Percentiles rank a stretch among this genome's conserved stretches.
Conservation (phyloP, 2,888 invertebrate genomes). For the Arge pagana region DNA sequence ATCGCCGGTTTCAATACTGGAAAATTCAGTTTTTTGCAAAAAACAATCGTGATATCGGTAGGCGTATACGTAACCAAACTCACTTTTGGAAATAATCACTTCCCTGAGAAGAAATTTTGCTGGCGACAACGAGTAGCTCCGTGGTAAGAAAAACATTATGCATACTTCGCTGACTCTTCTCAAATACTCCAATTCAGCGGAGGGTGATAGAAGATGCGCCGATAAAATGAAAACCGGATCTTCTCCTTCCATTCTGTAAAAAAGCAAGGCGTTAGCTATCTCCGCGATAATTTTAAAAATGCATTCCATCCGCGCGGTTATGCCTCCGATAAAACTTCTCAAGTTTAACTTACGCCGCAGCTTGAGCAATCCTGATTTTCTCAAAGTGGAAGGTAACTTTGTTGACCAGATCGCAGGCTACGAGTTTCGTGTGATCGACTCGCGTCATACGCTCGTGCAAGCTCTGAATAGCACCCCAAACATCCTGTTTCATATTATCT, state of each 20-base stretch:
- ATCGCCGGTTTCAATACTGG: conserved; percentile 81
- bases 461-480: conserved; percentile 80
- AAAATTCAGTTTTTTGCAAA: conserved; percentile 28
- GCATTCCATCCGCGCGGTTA: conserved; percentile 22
- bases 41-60: background rate
- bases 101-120: conserved; percentile 81
- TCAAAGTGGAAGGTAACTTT: conserved; percentile 85
- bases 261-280: background rate
- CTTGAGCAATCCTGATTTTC: conserved; percentile 77
- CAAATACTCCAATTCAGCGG: conserved; percentile 79
- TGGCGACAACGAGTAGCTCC: conserved; percentile 78
- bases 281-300: conserved; percentile 9
- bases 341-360: conserved; percentile 69
- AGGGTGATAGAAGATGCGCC: conserved; percentile 73
- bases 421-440: conserved; percentile 80
- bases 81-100: conserved; percentile 83
- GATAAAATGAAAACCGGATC: conserved; percentile 74
- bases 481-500: conserved; percentile 74
- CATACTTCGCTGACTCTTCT: conserved; percentile 82
- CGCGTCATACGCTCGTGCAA: conserved; percentile 74
- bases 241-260: conserved; percentile 48
- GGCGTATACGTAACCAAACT: conserved; percentile 33
- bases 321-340: conserved; percentile 6
- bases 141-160: conserved; percentile 79
- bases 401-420: conserved; percentile 81